Evolutionary conservation across 2,797 vertebrate species (phyloP).

Genomic region (Pogonophryne albipinna): DNA sequence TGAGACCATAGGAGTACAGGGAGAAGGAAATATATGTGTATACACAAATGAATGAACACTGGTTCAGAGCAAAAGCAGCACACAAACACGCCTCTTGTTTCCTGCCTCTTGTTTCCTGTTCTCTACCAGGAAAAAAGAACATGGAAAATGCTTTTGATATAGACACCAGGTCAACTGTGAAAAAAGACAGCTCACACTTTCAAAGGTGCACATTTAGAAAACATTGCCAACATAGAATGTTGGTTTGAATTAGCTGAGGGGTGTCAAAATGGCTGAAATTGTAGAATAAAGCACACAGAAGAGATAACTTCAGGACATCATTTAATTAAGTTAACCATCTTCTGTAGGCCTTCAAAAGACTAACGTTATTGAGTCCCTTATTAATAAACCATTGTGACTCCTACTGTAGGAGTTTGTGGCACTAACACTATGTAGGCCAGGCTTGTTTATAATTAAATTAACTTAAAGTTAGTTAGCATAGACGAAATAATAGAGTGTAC

Average conservation of each 20-base stretch:
- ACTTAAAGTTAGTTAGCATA: neutral
- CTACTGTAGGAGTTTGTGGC: conserved; percentile 9
- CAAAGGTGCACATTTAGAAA: neutral
- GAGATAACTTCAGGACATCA: neutral
- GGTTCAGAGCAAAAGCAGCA: conserved; percentile 63
- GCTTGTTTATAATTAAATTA: neutral
- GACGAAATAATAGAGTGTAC: neutral
- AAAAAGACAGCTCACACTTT: conserved; percentile 16
- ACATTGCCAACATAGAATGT: neutral
- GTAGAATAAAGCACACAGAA: neutral
- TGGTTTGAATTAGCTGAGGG: neutral
- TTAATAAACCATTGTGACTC: conserved; percentile 7
- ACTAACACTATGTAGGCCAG: neutral
- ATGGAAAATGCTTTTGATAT: conserved; percentile 70
- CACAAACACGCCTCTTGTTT: conserved; percentile 67
- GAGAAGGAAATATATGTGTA: conserved; percentile 38
- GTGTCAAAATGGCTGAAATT: neutral
- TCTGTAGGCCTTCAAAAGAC: neutral
- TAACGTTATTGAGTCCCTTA: conserved; percentile 15
- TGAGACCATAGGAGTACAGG: neutral
- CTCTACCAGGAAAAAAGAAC: conserved; percentile 59
- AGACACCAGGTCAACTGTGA: conserved; percentile 44
- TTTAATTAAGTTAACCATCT: neutral
- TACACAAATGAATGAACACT: conserved; percentile 37
- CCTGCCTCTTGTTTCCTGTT: conserved; percentile 81